Evolutionary conservation across 2,797 vertebrate genomes (phyloP).

Genomic region (Alcedo atthis): DNA sequence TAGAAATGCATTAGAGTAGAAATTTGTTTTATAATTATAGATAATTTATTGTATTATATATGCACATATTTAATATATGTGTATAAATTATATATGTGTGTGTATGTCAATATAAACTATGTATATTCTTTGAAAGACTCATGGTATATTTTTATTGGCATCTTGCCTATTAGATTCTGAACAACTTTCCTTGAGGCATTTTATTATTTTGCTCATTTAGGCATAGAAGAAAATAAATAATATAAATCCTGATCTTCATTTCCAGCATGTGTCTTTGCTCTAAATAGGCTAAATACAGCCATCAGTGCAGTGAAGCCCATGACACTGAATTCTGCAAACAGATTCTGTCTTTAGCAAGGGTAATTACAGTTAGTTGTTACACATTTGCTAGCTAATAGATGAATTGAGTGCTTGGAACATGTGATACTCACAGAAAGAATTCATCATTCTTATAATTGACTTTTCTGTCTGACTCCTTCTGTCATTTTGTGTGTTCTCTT

Average conservation of each 20-base stretch:
- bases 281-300: neutral
- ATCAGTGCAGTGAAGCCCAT: neutral
- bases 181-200: neutral
- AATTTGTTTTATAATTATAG: neutral
- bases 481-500: neutral
- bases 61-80: accelerated
- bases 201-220: neutral
- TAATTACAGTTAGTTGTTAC: constrained; percentile 30
- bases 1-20: neutral
- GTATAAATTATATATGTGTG: too few species aligned
- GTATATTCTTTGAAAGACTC: neutral
- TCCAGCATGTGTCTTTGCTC: neutral
- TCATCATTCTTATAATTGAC: neutral
- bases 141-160: neutral
- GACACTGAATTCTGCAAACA: neutral
- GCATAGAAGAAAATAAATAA: neutral
- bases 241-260: neutral
- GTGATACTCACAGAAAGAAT: neutral
- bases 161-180: neutral
- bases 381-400: constrained; percentile 23
- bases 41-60: neutral
- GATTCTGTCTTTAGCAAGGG: neutral
- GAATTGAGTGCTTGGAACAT: neutral
- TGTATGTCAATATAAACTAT: neutral
- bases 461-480: neutral